These are phyloP conservation scores for Austrofundulus limnaeus DNA, from an alignment of 2,113 vertebrate species.

Conservation along the genomic window DNA sequence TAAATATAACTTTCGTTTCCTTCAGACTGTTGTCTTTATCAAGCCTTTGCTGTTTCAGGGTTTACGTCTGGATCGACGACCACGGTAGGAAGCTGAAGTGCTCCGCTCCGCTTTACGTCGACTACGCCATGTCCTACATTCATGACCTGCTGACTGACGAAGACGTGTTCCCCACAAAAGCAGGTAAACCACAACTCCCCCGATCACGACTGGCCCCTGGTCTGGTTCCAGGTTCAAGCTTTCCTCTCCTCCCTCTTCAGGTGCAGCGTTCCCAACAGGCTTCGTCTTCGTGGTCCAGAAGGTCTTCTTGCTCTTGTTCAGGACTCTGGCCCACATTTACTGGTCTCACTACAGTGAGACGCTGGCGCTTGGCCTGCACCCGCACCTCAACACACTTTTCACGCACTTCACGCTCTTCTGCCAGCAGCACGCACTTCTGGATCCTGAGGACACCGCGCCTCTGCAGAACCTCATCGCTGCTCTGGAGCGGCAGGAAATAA, in stretches of 20 bases:
- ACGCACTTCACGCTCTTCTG: constrained; percentile 81
- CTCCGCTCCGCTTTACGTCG: constrained; percentile 81
- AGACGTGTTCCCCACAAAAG: constrained; percentile 81
- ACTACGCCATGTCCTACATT: constrained; percentile 84
- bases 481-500: constrained; percentile 51
- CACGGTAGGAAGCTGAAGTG: constrained; percentile 82
- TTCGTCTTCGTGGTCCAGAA: constrained; percentile 82
- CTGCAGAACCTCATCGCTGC: constrained; percentile 79
- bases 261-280: constrained; percentile 73
- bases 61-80: constrained; percentile 82
- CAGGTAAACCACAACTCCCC: constrained; percentile 63
- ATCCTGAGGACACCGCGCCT: constrained; percentile 74
- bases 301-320: constrained; percentile 81
- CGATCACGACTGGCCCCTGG: rapidly evolving
- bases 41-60: constrained; percentile 21
- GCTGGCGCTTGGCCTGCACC: constrained; percentile 77
- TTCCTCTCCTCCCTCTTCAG: constrained; percentile 40
- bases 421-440: constrained; percentile 77
- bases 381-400: constrained; percentile 84
- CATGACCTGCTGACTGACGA: constrained; percentile 82
- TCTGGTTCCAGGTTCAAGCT: background rate
- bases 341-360: constrained; percentile 81
- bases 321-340: constrained; percentile 83
- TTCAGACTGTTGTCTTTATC: background rate
- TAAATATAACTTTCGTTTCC: too few species aligned